A percentile compares a stretch with the other conserved stretches of the same genome.
These are phyloP conservation scores for Acronicta leporina DNA, from an alignment of 2,888 invertebrate genomes.

Conservation along the genomic window DNA sequence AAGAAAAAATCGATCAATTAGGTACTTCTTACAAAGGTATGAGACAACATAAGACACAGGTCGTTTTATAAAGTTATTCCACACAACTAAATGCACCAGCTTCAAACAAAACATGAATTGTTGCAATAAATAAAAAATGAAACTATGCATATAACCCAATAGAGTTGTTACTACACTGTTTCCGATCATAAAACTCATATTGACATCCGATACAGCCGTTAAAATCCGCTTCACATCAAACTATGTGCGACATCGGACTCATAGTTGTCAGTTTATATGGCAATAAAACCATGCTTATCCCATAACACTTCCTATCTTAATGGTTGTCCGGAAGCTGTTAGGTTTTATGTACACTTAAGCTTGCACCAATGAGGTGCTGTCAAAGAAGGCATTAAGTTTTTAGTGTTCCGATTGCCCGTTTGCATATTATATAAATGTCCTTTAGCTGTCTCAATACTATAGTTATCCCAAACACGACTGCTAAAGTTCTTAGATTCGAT, in stretches of 20 bases:
- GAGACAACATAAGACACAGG: no score
- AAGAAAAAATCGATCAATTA: no score
- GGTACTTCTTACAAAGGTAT: no score
- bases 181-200: constrained; percentile 59
- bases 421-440: no score
- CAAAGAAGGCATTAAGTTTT: constrained; percentile 10
- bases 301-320: constrained; percentile 75
- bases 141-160: constrained; percentile 40
- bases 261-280: constrained; percentile 75
- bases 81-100: constrained; percentile 3
- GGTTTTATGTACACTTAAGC: constrained; percentile 66
- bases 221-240: constrained; percentile 64
- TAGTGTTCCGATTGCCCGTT: not conserved
- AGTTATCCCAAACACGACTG: no score
- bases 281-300: constrained; percentile 77
- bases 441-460: no score
- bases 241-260: constrained; percentile 64
- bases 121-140: constrained; percentile 37
- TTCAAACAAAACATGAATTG: constrained; percentile 15
- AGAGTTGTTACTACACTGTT: constrained; percentile 46
- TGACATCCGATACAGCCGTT: constrained; percentile 45
- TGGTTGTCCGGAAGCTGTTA: constrained; percentile 73
- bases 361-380: constrained; percentile 54
- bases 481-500: no score
- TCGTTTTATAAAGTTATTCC: no score